A percentile compares a stretch with the other conserved stretches of the same genome.
Conservation (phyloP, 2,113 vertebrate genomes). For the Peromyscus maniculatus region DNA sequence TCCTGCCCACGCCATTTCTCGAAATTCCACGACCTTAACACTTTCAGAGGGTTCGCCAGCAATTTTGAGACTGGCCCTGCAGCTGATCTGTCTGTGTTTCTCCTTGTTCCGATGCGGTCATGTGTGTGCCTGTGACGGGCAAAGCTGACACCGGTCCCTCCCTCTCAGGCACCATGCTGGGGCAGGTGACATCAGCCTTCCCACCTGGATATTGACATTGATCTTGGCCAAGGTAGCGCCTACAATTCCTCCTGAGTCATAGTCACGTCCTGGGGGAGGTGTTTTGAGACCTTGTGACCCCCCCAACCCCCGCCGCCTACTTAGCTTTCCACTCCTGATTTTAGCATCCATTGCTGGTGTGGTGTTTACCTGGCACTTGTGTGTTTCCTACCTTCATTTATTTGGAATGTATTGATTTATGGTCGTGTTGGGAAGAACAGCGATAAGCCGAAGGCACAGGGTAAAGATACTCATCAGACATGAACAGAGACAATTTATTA, state of each 20-base stretch:
- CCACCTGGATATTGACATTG: background rate
- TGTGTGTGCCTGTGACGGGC: background rate
- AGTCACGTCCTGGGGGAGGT: accelerated
- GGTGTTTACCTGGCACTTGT: background rate
- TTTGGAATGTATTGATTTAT: background rate
- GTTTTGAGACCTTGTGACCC: background rate
- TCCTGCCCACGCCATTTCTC: background rate
- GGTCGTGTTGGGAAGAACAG: background rate
- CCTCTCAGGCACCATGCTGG: background rate
- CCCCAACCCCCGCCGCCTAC: too few relatives aligned
- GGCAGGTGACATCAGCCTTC: background rate
- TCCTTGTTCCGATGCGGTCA: background rate
- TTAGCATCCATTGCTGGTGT: background rate
- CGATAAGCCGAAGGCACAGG: background rate
- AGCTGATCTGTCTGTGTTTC: background rate
- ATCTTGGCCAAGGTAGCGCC: background rate
- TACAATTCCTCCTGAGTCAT: background rate
- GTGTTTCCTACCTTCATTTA: background rate
- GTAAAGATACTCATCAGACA: background rate
- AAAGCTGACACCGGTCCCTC: background rate
- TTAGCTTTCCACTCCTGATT: background rate
- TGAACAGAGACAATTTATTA: background rate
- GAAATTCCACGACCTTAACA: background rate
- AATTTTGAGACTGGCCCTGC: background rate
- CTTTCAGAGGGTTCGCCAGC: background rate